Percentiles rank a stretch among this genome's conserved stretches.
phyloP scores from a whole-genome alignment of 1,140 invertebrate species.

The Drosophila bocki region DNA sequence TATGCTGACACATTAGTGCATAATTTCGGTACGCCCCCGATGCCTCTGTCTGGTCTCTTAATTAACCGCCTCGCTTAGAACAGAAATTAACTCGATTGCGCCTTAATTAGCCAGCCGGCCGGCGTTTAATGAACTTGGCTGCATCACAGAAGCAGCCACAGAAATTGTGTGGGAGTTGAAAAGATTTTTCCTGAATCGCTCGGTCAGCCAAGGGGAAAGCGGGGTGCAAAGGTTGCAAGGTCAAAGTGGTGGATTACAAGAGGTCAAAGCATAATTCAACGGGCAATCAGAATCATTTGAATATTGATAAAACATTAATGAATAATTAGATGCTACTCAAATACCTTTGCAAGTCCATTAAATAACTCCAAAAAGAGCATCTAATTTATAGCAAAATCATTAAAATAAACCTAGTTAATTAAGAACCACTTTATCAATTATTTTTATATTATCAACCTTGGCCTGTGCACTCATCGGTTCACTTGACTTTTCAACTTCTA shows the following conservation, averaged over 20 bases:
- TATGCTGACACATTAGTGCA: slow-evolving; percentile 72
- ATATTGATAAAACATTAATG: not conserved
- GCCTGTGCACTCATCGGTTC: not conserved
- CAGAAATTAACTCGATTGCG: slow-evolving; percentile 81
- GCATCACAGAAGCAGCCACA: slow-evolving; percentile 9
- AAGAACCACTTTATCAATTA: not conserved
- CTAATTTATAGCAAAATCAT: not conserved
- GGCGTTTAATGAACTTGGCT: slow-evolving; percentile 75
- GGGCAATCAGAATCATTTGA: not conserved
- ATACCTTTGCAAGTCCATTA: not conserved
- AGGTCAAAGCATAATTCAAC: slow-evolving; percentile 14
- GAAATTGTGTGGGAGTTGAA: slow-evolving; percentile 49
- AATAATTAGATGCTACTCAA: not conserved
- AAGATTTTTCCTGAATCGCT: slow-evolving; percentile 49
- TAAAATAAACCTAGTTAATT: slow-evolving; percentile 11
- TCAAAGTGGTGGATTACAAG: slow-evolving; percentile 15
- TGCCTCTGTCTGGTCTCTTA: slow-evolving; percentile 67
- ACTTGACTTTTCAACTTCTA: slow-evolving; percentile 20
- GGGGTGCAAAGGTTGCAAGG: slow-evolving; percentile 11
- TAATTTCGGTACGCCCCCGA: slow-evolving; percentile 58
- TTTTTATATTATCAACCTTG: not conserved
- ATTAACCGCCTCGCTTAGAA: slow-evolving; percentile 78
- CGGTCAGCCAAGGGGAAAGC: not conserved
- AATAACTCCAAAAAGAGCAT: not conserved
- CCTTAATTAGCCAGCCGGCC: slow-evolving; percentile 74